phyloP scores from a whole-genome alignment of 2,797 vertebrate species.

The Iguana delicatissima region DNA sequence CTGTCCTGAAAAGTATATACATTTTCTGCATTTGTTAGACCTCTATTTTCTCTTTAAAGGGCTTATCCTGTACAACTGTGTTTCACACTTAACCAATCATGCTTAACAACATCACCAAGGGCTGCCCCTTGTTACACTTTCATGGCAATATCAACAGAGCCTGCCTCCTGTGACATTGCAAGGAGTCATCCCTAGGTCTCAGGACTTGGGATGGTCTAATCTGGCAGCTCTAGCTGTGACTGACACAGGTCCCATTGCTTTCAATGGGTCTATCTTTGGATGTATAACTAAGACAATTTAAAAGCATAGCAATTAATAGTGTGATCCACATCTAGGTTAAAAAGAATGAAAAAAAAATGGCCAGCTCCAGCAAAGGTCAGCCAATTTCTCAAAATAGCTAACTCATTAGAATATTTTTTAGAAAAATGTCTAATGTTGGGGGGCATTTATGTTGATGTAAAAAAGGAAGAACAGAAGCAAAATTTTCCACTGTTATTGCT shows the following conservation, averaged over 20 bases:
- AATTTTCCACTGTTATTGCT: constrained; percentile 21
- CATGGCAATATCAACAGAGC: no score
- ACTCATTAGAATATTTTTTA: neutral
- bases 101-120: no score
- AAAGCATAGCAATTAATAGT: neutral
- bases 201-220: no score
- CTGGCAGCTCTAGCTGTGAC: neutral
- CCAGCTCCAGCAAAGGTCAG: neutral
- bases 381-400: neutral
- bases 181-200: no score
- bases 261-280: neutral
- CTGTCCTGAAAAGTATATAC: no score
- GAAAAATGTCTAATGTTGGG: neutral
- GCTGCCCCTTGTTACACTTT: no score
- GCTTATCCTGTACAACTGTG: no score
- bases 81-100: no score
- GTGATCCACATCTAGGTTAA: neutral
- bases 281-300: neutral
- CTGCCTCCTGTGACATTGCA: no score
- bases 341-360: neutral
- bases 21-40: no score
- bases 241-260: neutral
- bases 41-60: no score
- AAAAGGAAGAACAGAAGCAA: constrained; percentile 21
- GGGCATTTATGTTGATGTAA: constrained; percentile 38